These are phyloP conservation scores for Polietes domitor DNA, from an alignment of 2,888 invertebrate species.

Conservation along the genomic window DNA sequence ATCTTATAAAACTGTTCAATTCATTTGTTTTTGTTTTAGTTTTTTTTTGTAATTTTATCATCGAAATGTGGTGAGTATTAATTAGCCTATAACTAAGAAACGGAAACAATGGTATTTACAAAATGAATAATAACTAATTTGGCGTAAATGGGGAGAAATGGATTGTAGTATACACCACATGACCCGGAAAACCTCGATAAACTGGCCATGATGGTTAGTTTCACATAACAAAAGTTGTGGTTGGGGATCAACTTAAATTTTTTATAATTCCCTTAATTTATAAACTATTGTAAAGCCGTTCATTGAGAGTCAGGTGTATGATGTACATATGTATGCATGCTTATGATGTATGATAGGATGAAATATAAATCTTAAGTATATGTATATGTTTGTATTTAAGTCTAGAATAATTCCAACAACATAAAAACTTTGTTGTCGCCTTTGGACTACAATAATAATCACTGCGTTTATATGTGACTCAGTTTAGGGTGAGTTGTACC, in stretches of 20 bases:
- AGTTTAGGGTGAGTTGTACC: too few species aligned
- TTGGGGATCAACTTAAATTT: background rate
- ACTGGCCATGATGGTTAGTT: too few species aligned
- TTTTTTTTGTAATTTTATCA: slow-evolving; percentile 31
- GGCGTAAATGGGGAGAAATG: slow-evolving; percentile 23
- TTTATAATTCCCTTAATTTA: background rate
- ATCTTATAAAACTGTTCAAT: slow-evolving; percentile 13
- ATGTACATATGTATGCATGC: background rate
- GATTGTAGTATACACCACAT: background rate
- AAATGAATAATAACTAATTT: slow-evolving; percentile 12
- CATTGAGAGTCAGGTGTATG: slow-evolving; percentile 26
- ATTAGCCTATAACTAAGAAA: slow-evolving; percentile 2
- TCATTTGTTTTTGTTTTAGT: slow-evolving; percentile 20
- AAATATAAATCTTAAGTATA: background rate
- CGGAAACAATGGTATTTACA: slow-evolving; percentile 11
- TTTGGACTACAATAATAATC: too few species aligned
- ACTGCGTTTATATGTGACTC: too few species aligned
- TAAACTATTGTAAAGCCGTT: background rate
- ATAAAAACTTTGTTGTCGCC: too few species aligned
- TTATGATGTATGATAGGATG: background rate
- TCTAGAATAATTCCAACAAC: background rate
- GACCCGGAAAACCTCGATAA: background rate
- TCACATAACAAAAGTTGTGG: background rate
- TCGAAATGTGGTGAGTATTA: background rate
- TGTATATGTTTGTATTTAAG: background rate